Base-by-base conservation (phyloP, 2,888 invertebrate species). In the Hermaeophaga mercurialis region DNA sequence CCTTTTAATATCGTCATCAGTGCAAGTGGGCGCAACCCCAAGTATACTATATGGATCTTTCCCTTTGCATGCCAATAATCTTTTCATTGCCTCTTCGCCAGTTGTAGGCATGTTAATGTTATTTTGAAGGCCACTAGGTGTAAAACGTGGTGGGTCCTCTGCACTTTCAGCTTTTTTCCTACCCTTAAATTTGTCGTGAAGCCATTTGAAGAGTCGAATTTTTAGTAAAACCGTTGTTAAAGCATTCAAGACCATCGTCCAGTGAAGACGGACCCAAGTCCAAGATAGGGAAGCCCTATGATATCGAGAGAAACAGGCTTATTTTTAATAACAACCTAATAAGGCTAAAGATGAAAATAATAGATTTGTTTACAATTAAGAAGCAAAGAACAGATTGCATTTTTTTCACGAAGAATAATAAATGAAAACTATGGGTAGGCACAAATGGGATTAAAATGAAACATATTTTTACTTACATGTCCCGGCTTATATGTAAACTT, bases 61-160 rank as follows among this genome's bases (percentile, higher is more conserved):
- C 63, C 94, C 96, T 81, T 94, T 94, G 75, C 95, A 95, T 47
- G 94, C 91, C 11, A 96, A 79, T 64, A 96, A 81, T 34, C 69
- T 63, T 78, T 92, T 94, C 91, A 96, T 94, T 34, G 96, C 96
- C 78, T 96, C 96, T 68, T 95, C 95, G 5, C 96, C 93, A 2
- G 92, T 94, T 39, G 90, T 86, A 0, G 96, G 95, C 73, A 96
- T 81, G 14, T 86, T 83, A 73, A 93, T 91, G 74, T 92, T 92
- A 66, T 81, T 79, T 59, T 85, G 85, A 15, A 88, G 77, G 43
- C 85, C 85, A 33, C 78, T 78, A 36, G 79, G 80, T 49, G 79
- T 73, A 80, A 80, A 80, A 62, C 70, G 67, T n/a, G 65, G 66
- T 7, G 63, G 78, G 14, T 74, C 80, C 63, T 82, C 73, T 72